phyloP scores from a whole-genome alignment of 2,113 vertebrate genomes.

The Electrona antarctica region DNA sequence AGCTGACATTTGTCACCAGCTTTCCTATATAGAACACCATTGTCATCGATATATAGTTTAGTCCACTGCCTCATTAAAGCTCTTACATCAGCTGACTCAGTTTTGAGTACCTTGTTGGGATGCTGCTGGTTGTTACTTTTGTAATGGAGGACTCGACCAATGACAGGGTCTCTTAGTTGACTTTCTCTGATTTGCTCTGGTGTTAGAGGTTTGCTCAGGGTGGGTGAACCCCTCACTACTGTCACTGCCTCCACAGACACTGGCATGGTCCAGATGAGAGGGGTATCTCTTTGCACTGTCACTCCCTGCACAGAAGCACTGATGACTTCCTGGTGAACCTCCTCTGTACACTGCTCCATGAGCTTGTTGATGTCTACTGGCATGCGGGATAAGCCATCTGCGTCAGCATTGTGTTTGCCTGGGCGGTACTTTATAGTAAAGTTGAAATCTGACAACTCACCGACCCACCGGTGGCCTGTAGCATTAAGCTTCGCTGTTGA shows the following conservation, averaged over 20 bases:
- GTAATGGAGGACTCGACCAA: background rate
- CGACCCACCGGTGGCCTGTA: conserved; percentile 8
- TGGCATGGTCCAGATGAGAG: background rate
- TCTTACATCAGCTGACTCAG: conserved; percentile 10
- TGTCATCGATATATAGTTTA: background rate
- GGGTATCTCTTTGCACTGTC: no score
- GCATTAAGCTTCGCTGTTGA: conserved; percentile 15
- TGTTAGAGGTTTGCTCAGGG: no score
- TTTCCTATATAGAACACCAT: conserved; percentile 8
- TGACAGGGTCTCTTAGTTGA: background rate
- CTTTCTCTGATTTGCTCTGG: no score
- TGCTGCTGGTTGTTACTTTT: background rate
- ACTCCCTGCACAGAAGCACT: no score
- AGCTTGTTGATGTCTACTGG: conserved; percentile 1
- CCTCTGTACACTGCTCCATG: conserved; percentile 17
- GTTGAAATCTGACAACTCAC: conserved; percentile 22
- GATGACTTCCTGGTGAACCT: conserved; percentile 10
- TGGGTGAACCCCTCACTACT: background rate
- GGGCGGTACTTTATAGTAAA: conserved; percentile 30
- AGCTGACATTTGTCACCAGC: background rate
- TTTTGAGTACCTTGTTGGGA: conserved; percentile 2
- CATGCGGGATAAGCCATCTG: conserved; percentile 11
- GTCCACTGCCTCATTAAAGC: conserved; percentile 1
- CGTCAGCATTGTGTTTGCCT: conserved; percentile 21
- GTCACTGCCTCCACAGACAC: background rate